A percentile compares a stretch with the other conserved stretches of the same genome.
These are phyloP conservation scores for Cydia pomonella DNA, from an alignment of 1,140 invertebrate species.

Conservation along the genomic window DNA sequence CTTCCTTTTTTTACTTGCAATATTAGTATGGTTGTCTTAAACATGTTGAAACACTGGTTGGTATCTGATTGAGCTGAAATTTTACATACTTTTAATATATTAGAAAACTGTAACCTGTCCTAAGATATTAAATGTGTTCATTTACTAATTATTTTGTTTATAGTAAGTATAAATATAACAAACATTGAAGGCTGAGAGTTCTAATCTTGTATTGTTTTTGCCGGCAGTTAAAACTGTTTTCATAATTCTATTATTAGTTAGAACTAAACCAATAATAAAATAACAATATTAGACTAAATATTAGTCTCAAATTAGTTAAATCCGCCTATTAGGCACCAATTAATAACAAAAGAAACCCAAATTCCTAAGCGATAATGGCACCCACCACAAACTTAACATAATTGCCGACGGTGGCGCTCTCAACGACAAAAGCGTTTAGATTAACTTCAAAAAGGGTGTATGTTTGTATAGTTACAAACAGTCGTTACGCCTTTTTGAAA, in stretches of 20 bases:
- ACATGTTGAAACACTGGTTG: too few relatives aligned
- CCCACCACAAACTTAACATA: not conserved
- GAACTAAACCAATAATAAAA: not conserved
- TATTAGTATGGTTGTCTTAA: too few relatives aligned
- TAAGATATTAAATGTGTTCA: too few relatives aligned
- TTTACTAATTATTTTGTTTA: too few relatives aligned
- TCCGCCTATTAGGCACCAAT: not conserved
- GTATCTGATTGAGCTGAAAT: too few relatives aligned
- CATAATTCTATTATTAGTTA: not conserved
- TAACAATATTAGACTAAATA: not conserved
- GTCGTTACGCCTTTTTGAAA: not conserved
- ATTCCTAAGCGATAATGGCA: slow-evolving; percentile 6
- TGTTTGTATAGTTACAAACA: not conserved
- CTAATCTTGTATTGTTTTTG: not conserved
- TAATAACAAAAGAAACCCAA: not conserved
- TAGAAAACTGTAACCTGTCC: too few relatives aligned
- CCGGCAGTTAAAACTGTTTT: too few relatives aligned
- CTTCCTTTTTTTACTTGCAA: too few relatives aligned
- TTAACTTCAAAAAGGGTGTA: not conserved
- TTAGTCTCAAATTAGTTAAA: not conserved
- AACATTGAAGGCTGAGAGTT: too few relatives aligned
- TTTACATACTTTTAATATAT: too few relatives aligned
- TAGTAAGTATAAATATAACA: too few relatives aligned
- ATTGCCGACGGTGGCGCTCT: not conserved
- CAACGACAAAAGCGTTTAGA: not conserved